Conservation (phyloP, 1,140 invertebrate genomes). For the Stegodyphus dumicola region DNA sequence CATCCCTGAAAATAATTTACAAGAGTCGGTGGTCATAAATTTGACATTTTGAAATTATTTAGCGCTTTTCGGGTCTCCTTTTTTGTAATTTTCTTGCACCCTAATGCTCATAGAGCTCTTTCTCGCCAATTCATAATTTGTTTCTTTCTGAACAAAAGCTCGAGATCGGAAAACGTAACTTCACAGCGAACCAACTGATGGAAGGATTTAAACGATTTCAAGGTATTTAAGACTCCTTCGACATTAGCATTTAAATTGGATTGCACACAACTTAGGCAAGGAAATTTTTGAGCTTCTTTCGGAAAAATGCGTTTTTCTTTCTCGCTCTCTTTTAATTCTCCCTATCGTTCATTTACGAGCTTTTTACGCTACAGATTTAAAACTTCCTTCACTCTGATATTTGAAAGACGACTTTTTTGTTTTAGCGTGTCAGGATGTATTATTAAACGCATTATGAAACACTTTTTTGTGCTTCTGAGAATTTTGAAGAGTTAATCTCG, state of each 20-base stretch:
- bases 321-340: too few species aligned
- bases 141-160: not conserved
- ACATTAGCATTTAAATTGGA: conserved; percentile 56
- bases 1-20: too few species aligned
- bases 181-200: not conserved
- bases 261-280: conserved; percentile 2
- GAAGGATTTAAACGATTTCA: conserved; percentile 38
- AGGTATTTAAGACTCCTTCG: conserved; percentile 32
- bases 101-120: not conserved
- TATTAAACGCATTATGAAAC: conserved; percentile 2
- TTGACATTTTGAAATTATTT: not conserved
- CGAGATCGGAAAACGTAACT: not conserved
- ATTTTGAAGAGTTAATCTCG: conserved; percentile 29
- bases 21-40: not conserved
- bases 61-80: not conserved
- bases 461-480: not conserved
- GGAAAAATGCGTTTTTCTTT: not conserved
- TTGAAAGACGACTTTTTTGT: not conserved
- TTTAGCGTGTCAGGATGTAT: conserved; percentile 4
- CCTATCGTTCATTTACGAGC: conserved; percentile 9
- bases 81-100: not conserved
- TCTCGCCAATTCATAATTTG: not conserved
- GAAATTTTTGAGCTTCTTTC: not conserved
- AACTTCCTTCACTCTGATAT: too few species aligned
- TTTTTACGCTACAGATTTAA: not conserved